phyloP scores from a whole-genome alignment of 2,113 vertebrate genomes.

The Toxostoma redivivum region DNA sequence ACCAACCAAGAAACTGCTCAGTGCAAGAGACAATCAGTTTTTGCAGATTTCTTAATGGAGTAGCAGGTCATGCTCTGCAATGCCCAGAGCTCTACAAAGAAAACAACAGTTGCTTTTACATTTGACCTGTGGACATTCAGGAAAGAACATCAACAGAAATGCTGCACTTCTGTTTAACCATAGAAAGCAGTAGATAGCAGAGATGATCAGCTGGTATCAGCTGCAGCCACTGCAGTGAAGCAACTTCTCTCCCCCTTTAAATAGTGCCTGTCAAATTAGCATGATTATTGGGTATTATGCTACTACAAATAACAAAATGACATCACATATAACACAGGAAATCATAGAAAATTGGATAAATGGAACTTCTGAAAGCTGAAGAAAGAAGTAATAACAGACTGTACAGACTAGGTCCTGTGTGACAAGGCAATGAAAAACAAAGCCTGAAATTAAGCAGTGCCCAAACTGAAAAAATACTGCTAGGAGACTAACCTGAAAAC shows the following conservation, averaged over 20 bases:
- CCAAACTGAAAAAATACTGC: not conserved
- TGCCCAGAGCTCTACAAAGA: not conserved
- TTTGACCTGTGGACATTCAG: not conserved
- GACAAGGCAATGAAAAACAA: not conserved
- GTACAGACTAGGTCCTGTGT: not conserved
- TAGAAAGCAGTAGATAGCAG: not conserved
- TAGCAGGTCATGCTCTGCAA: not conserved
- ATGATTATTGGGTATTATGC: not conserved
- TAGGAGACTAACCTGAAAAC: not conserved
- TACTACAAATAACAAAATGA: not conserved
- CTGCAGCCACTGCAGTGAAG: not conserved
- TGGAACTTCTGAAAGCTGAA: not conserved
- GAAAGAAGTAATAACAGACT: not conserved
- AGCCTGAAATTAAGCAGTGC: not conserved
- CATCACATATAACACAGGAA: not conserved
- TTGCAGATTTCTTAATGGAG: slow-evolving; percentile 6
- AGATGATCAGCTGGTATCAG: fast-evolving
- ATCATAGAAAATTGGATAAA: not conserved
- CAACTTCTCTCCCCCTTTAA: not conserved
- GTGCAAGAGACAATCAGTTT: not conserved
- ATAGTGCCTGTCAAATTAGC: not conserved
- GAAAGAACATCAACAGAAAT: not conserved
- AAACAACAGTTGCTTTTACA: not conserved
- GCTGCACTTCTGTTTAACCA: not conserved
- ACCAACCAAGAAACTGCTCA: not conserved